phyloP scores from a whole-genome alignment of 2,797 vertebrate species.

The Hippoglossus hippoglossus region DNA sequence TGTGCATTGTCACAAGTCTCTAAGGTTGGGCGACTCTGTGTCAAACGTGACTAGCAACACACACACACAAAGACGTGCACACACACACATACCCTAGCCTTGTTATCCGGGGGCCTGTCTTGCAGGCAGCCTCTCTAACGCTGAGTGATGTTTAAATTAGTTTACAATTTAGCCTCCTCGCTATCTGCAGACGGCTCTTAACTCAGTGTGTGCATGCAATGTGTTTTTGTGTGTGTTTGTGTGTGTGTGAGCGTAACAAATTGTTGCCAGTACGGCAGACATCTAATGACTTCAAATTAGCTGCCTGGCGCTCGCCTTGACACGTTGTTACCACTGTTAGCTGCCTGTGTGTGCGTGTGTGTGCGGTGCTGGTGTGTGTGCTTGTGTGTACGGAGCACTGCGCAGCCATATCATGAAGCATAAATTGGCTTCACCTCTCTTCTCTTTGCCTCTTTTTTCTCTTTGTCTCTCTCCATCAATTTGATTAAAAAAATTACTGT shows the following conservation, averaged over 20 bases:
- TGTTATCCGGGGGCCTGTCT: conserved; percentile 94
- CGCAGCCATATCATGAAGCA: conserved; percentile 95
- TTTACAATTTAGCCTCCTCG: conserved; percentile 99
- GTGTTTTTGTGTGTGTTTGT: conserved; percentile 73
- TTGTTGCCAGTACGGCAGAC: conserved; percentile 97
- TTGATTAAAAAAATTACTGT: conserved; percentile 99
- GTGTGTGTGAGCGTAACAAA: conserved; percentile 94
- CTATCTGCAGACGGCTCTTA: conserved; percentile 94
- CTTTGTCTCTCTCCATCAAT: conserved; percentile 87
- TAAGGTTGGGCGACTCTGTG: conserved; percentile 67
- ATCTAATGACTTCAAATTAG: conserved; percentile 99
- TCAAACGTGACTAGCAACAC: conserved; percentile 75
- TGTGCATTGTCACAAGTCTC: conserved; percentile 66
- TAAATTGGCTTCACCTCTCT: conserved; percentile 97
- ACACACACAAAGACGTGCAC: conserved; percentile 53
- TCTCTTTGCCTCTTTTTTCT: conserved; percentile 70
- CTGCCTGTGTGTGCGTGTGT: conserved; percentile 66
- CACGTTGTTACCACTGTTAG: conserved; percentile 99
- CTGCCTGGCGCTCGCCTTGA: conserved; percentile 95
- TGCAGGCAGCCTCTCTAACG: conserved; percentile 95
- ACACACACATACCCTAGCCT: conserved; percentile 78
- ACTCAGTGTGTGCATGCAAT: conserved; percentile 95
- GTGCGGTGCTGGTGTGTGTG: not conserved
- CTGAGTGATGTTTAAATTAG: conserved; percentile 99
- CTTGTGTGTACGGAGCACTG: conserved; percentile 82